Evolutionary conservation across 2,113 vertebrate genomes (phyloP).

Genomic region (Gulo gulo): DNA sequence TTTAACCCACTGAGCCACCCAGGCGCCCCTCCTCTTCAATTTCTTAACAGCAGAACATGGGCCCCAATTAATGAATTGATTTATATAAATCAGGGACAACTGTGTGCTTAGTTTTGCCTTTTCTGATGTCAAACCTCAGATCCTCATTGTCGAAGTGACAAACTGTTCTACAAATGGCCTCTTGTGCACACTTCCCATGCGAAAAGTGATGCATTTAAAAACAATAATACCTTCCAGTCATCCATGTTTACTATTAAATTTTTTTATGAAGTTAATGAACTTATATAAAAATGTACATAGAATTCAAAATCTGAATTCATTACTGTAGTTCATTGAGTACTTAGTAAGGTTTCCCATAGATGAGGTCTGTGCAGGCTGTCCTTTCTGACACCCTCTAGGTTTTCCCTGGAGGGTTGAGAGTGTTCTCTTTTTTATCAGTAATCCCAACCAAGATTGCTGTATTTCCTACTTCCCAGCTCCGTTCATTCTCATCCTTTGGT

Average conservation of each 20-base stretch:
- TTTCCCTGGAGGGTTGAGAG: neutral
- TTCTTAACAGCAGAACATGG: neutral
- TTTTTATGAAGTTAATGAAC: conserved; percentile 12
- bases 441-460: rapidly evolving
- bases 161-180: neutral
- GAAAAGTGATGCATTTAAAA: conserved; percentile 18
- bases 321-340: neutral
- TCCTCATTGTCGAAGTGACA: neutral
- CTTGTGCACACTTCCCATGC: neutral
- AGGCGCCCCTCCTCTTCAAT: neutral
- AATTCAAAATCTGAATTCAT: conserved; percentile 21
- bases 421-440: neutral
- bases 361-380: neutral
- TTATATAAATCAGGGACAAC: neutral
- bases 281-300: neutral
- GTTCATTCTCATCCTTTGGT: neutral
- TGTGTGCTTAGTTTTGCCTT: neutral
- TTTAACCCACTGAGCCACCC: too few relatives aligned
- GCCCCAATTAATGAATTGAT: neutral
- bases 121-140: conserved; percentile 8
- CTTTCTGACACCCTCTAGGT: neutral
- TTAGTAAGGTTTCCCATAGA: neutral
- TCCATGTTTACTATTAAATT: neutral
- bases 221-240: neutral
- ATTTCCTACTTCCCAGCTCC: neutral